phyloP scores from a whole-genome alignment of 2,888 invertebrate species.

The Drosophila trichaetosa region DNA sequence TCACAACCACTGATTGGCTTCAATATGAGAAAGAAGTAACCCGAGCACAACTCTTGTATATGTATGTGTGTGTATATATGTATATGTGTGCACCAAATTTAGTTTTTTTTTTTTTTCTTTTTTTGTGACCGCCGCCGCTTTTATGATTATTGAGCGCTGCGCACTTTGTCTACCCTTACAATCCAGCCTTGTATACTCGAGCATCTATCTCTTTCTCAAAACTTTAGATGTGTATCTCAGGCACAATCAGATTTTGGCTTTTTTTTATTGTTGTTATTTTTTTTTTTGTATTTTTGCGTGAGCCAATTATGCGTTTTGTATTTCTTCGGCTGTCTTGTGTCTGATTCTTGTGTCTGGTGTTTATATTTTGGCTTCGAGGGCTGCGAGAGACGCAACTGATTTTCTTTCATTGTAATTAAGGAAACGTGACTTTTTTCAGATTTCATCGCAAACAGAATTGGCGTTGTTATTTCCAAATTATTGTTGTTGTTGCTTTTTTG shows the following conservation, averaged over 20 bases:
- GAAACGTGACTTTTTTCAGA: constrained; percentile 78
- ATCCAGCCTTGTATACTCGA: constrained; percentile 4
- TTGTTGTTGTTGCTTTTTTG: constrained; percentile 26
- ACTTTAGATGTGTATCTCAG: constrained; percentile 61
- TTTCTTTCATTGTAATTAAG: constrained; percentile 78
- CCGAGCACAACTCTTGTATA: constrained; percentile 42
- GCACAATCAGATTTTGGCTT: constrained; percentile 27
- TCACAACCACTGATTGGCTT: constrained; percentile 76
- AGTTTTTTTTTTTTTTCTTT: constrained; percentile 50
- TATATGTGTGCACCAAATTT: constrained; percentile 55
- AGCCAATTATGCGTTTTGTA: constrained; percentile 81
- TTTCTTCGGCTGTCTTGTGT: constrained; percentile 51
- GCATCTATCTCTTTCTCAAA: constrained; percentile 72
- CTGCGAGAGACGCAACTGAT: constrained; percentile 45
- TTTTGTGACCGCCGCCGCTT: constrained; percentile 58
- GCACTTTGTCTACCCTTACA: constrained; percentile 40
- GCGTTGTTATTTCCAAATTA: constrained; percentile 60
- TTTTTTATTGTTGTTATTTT: constrained; percentile 37
- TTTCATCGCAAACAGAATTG: constrained; percentile 69
- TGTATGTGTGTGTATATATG: constrained; percentile 17
- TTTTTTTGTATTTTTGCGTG: constrained; percentile 70
- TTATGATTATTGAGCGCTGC: constrained; percentile 74
- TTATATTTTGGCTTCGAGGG: constrained; percentile 39
- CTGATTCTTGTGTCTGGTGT: constrained; percentile 55
- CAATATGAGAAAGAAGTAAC: constrained; percentile 60